Conservation (phyloP, 2,797 vertebrate genomes). For the Passerculus sandwichensis region DNA sequence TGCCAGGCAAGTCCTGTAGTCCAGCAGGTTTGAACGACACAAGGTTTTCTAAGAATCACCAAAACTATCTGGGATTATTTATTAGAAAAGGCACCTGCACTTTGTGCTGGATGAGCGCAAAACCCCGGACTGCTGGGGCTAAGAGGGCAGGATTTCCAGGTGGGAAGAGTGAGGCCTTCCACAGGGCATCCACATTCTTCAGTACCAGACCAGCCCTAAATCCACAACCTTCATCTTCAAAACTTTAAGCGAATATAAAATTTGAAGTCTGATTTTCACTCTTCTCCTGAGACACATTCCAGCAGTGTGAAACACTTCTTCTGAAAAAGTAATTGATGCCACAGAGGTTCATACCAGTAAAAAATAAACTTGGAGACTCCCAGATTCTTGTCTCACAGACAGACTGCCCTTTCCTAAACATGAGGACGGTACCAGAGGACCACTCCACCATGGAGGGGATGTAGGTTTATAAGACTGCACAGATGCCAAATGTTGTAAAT, state of each 20-base stretch:
- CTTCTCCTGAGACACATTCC: background rate
- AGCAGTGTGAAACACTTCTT: background rate
- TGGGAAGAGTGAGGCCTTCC: background rate
- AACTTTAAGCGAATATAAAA: background rate
- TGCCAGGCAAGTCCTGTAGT: background rate
- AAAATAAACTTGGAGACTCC: background rate
- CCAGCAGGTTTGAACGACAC: accelerated
- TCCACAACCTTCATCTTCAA: background rate
- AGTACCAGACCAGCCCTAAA: background rate
- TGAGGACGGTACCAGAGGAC: background rate
- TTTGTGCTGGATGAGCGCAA: background rate
- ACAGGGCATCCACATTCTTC: background rate
- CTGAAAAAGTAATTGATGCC: background rate
- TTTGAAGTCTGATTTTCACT: background rate
- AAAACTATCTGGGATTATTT: background rate
- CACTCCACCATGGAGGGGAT: background rate
- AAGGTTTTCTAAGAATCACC: background rate
- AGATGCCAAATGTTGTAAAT: background rate
- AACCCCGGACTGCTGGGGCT: background rate
- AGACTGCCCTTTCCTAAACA: background rate
- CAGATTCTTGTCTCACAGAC: background rate
- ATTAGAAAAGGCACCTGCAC: background rate
- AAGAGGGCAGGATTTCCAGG: background rate
- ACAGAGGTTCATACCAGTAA: background rate
- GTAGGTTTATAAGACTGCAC: background rate